These are phyloP conservation scores for Eubasilissa splendida DNA, from an alignment of 2,888 invertebrate genomes.

Conservation along the genomic window DNA sequence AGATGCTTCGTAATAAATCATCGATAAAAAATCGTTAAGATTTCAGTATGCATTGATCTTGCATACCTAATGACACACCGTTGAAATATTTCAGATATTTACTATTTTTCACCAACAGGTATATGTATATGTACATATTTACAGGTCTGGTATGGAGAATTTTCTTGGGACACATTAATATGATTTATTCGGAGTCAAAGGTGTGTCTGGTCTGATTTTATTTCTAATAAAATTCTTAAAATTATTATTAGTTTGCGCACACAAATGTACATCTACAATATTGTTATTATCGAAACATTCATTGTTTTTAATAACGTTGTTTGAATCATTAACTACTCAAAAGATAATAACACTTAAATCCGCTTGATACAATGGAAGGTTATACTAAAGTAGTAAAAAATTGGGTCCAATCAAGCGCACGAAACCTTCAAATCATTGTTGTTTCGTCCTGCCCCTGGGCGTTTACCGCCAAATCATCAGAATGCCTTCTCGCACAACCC, in stretches of 20 bases:
- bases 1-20: not conserved
- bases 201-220: too few species aligned
- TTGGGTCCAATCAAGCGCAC: constrained; percentile 12
- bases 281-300: too few species aligned
- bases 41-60: not conserved
- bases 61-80: not conserved
- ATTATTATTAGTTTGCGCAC: too few species aligned
- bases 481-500: not conserved
- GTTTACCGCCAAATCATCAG: constrained; percentile 6
- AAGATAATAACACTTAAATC: not conserved
- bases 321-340: too few species aligned
- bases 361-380: not conserved
- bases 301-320: too few species aligned
- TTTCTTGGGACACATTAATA: too few species aligned
- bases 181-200: too few species aligned
- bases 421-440: constrained; percentile 4
- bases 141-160: too few species aligned
- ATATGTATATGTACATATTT: too few species aligned
- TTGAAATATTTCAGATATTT: not conserved
- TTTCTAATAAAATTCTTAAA: too few species aligned
- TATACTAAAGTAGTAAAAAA: not conserved
- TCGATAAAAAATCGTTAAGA: not conserved
- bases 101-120: not conserved
- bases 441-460: constrained; percentile 8
- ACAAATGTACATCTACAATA: too few species aligned